Evolutionary conservation across 2,113 vertebrate species (phyloP), one percentile per base, ranked within the genome.

Genomic region (Struthio camelus): DNA sequence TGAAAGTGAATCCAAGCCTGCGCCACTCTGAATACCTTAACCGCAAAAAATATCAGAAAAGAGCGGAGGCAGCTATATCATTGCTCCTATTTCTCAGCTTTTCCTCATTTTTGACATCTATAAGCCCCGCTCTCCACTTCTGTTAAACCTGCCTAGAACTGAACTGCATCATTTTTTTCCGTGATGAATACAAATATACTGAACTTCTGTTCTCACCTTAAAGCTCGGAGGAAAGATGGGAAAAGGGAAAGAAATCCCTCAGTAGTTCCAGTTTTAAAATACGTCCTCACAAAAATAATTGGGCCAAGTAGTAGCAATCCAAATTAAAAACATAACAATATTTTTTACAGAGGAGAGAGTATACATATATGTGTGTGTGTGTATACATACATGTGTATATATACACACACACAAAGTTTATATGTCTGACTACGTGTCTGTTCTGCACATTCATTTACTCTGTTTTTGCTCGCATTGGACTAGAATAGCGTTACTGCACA

Each of bases 361-460:
- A 11, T 22, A 34, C 4, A 15, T 34, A 18, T 14, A 25, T 18
- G n/a, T 23, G n/a, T 28, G 53, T 54, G 53, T 28, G 53, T 56
- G 28, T 56, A 30, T 56, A 16, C 61, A 19, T 32, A 20, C 10
- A 11, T 36, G 51, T 53, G 51, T 2, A 19, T 2, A 48, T 14
- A 48, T 13, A 25, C 5, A 25, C 27, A 34, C 13, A 22, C 22
- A 19, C 2, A 6, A 36, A 32, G 12, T 11, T 62, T 9, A 2
- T 7, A 3, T 0, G 13, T 20, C n/a, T 22, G 50, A 30, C 8
- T 40, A 1, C 6, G 2, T 4, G 4, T 12, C 59, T 76, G 15
- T 38, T 46, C 50, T 53, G 20, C 34, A 42, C n/a, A n/a, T n/a
- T 13, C 73, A 7, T 20, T 36, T 38, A 9, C 24, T 56, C 34